Conservation (phyloP, 2,888 invertebrate genomes). For the Acrobasis consociella region DNA sequence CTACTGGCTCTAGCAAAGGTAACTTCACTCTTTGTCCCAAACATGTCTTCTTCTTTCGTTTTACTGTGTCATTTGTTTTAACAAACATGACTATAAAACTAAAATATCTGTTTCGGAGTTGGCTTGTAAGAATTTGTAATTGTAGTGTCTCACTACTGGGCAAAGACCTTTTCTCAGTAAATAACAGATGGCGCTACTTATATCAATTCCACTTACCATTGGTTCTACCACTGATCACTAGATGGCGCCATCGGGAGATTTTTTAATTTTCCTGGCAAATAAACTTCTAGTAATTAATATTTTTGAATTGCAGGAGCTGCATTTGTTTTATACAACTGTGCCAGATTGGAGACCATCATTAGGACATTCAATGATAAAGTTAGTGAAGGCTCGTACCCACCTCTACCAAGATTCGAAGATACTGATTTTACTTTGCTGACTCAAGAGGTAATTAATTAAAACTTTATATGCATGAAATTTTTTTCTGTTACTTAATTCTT, state of each 20-base stretch:
- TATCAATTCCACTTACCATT: too few species aligned
- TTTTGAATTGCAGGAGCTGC: conserved; percentile 82
- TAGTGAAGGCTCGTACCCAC: conserved; percentile 79
- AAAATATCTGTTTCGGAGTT: too few species aligned
- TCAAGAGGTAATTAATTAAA: conserved; percentile 81
- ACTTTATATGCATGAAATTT: not conserved
- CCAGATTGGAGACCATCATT: conserved; percentile 86
- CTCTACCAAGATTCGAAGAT: conserved; percentile 81
- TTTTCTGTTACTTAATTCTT: not conserved
- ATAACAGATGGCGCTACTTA: too few species aligned
- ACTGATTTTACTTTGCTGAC: conserved; percentile 84
- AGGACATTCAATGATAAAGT: conserved; percentile 84
- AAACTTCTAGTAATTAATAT: not conserved
- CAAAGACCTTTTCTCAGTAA: too few species aligned
- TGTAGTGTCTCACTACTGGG: too few species aligned
- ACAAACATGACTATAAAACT: too few species aligned
- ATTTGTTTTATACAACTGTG: conserved; percentile 91
- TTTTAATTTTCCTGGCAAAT: too few species aligned
- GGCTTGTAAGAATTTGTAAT: too few species aligned
- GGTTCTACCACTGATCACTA: too few species aligned
- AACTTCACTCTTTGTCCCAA: conserved; percentile 14
- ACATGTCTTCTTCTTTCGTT: too few species aligned
- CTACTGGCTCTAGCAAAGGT: conserved; percentile 81
- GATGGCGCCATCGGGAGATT: too few species aligned
- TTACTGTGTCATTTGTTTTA: too few species aligned